Evolutionary conservation across 2,113 vertebrate genomes (phyloP), one percentile per base, ranked within the genome.

Genomic region (Seriola rivoliana): DNA sequence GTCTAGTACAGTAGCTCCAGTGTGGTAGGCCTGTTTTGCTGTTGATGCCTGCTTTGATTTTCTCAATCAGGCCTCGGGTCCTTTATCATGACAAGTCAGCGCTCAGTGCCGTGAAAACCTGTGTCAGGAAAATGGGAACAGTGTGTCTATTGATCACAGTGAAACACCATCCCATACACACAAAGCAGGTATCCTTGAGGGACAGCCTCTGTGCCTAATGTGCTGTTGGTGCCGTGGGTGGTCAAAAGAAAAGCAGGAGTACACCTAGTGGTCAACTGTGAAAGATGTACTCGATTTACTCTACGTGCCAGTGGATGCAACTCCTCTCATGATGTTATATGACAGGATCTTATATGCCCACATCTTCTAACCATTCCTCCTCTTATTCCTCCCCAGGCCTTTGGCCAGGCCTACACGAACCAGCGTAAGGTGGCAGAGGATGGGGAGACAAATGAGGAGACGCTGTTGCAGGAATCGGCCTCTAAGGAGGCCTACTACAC

Each of bases 401-500:
- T 99, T 52, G 97, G 98, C 52, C 98, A 99, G 84, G 99, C 97
- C n/a, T 98, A 97, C 90, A 97, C 96, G 0, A 96, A 96, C 88
- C 98, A 99, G 91, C 97, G 98, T 23, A 99, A 99, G 91, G 98
- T 99, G 40, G 98, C 98, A 0, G 97, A 98, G 92, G 97, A 99
- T 91, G 97, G 98, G 0, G 98, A 99, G 91, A 98, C 93, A 0
- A 97, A 97, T 17, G 98, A 99, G 80, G 98, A 99, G 89, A 97
- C 97, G 0, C 93, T 99, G 19, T 96, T 99, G 54, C 97, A 97
- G 93, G 98, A 99, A 85, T 99, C 97, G 0, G 98, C 98, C 0
- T 98, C 96, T 0, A 99, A 98, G 91, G 98, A 99, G 91, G 97
- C 97, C 19, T 98, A 98, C 89, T 99, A 99, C 86, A 92, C 97